A percentile compares a stretch with the other conserved stretches of the same genome.
Evolutionary conservation across 2,113 vertebrate species (phyloP).

Genomic region (Parus major): DNA sequence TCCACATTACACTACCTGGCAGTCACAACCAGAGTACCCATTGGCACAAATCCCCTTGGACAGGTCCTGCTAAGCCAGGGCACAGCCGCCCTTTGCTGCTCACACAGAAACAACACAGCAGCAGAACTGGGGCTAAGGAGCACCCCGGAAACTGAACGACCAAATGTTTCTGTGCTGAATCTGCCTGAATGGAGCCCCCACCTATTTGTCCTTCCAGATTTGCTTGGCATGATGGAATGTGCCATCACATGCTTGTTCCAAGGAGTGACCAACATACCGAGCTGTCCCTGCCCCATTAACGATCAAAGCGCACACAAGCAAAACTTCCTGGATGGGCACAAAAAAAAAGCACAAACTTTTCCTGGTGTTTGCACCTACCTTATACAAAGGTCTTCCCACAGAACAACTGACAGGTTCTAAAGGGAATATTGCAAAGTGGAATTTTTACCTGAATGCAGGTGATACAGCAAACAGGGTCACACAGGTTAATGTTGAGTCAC

Average conservation of each 20-base stretch:
- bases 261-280: not conserved
- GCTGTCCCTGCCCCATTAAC: not conserved
- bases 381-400: not conserved
- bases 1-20: not conserved
- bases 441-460: not conserved
- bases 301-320: not conserved
- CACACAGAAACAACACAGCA: not conserved
- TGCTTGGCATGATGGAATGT: not conserved
- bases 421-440: not conserved
- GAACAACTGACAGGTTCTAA: not conserved
- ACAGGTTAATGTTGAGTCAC: not conserved
- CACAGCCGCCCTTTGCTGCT: not conserved
- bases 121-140: not conserved
- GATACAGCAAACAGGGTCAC: not conserved
- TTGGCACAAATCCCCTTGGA: not conserved
- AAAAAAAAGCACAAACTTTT: not conserved
- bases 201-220: not conserved
- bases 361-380: not conserved
- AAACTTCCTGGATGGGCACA: not conserved
- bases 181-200: not conserved
- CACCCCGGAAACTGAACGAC: not conserved
- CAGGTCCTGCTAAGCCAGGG: not conserved
- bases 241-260: not conserved
- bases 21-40: not conserved
- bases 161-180: not conserved